Conservation (phyloP, 2,113 vertebrate species). For the Enhydra lutris region DNA sequence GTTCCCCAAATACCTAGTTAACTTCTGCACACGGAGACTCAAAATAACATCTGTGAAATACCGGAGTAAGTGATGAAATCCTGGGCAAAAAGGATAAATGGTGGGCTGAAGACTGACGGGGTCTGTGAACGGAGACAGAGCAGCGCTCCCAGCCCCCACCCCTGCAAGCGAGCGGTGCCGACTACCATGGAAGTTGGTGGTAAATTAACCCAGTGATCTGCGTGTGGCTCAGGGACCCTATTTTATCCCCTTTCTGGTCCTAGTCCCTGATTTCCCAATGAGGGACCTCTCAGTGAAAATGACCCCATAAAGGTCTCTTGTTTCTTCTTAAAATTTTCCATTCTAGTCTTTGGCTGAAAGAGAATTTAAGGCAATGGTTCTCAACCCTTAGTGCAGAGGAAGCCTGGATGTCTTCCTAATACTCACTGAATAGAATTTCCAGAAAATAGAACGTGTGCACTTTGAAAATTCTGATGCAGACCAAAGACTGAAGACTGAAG, state of each 20-base stretch:
- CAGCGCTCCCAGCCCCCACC: neutral
- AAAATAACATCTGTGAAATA: neutral
- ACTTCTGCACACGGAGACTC: neutral
- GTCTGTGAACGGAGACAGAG: neutral
- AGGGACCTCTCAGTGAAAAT: neutral
- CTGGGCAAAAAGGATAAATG: neutral
- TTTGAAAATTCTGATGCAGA: neutral
- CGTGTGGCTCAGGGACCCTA: neutral
- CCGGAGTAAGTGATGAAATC: neutral
- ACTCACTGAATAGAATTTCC: neutral
- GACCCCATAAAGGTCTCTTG: neutral
- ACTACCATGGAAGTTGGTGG: too few relatives aligned
- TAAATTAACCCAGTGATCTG: neutral
- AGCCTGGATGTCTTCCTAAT: neutral
- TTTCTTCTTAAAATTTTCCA: neutral
- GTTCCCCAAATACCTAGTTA: neutral
- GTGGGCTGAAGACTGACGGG: neutral
- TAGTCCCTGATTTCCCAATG: neutral
- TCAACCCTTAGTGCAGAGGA: neutral
- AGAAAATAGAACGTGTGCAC: neutral
- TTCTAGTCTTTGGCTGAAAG: neutral
- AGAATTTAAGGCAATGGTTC: neutral
- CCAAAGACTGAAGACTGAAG: neutral
- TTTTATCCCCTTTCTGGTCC: neutral
- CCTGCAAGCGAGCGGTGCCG: neutral